A percentile compares a stretch with the other conserved stretches of the same genome.
These are phyloP conservation scores for Drosophila nigricruria DNA, from an alignment of 2,888 invertebrate genomes.

Conservation along the genomic window DNA sequence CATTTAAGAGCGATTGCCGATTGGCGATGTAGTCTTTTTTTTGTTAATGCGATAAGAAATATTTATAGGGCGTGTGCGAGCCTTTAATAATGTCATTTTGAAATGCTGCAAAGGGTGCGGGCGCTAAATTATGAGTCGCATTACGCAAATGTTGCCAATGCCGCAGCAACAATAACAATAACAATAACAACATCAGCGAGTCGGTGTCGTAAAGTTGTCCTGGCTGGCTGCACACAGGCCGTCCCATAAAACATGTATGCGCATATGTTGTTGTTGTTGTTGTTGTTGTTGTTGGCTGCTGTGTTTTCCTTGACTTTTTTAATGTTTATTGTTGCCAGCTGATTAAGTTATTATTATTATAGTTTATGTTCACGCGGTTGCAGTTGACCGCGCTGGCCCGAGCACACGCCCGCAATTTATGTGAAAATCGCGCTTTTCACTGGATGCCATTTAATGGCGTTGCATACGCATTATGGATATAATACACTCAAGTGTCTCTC, in stretches of 20 bases:
- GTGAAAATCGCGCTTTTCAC: slow-evolving; percentile 31
- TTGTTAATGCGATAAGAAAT: slow-evolving; percentile 31
- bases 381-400: slow-evolving; percentile 24
- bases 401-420: slow-evolving; percentile 28
- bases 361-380: slow-evolving; percentile 38
- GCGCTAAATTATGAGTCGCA: slow-evolving; percentile 30
- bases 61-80: slow-evolving; percentile 30
- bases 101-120: slow-evolving; percentile 14
- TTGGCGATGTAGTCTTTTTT: neutral
- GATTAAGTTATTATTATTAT: slow-evolving; percentile 59
- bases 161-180: slow-evolving; percentile 14
- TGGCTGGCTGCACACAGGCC: slow-evolving; percentile 9
- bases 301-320: slow-evolving; percentile 22
- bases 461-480: slow-evolving; percentile 24
- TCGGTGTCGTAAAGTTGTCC: slow-evolving; percentile 16
- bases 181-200: slow-evolving; percentile 16
- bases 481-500: slow-evolving; percentile 24
- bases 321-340: slow-evolving; percentile 44
- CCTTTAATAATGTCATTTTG: slow-evolving; percentile 30
- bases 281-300: neutral
- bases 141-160: slow-evolving; percentile 23
- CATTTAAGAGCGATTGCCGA: neutral
- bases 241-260: slow-evolving; percentile 15
- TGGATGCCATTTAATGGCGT: slow-evolving; percentile 22
- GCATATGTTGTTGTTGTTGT: slow-evolving; percentile 3